Evolutionary conservation across 2,888 invertebrate genomes (phyloP).

Genomic region (Phoronis australis): DNA sequence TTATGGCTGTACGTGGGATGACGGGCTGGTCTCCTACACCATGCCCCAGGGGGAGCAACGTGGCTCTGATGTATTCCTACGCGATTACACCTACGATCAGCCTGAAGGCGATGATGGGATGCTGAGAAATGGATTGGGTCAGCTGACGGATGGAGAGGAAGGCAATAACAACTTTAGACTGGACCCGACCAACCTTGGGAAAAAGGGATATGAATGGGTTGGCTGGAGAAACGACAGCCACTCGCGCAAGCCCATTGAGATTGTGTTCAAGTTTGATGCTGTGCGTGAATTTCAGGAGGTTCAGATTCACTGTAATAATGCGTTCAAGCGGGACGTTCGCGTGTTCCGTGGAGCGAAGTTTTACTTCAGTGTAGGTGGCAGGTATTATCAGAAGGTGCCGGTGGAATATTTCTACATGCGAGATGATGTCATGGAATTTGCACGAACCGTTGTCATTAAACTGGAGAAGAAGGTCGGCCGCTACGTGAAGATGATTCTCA

Average conservation of each 20-base stretch:
- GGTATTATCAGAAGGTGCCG: slow-evolving; percentile 71
- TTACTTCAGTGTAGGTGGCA: slow-evolving; percentile 71
- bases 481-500: slow-evolving; percentile 70
- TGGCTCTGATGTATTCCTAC: slow-evolving; percentile 73
- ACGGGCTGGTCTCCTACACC: slow-evolving; percentile 77
- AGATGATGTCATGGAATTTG: slow-evolving; percentile 73
- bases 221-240: slow-evolving; percentile 73
- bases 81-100: slow-evolving; percentile 81
- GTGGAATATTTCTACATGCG: slow-evolving; percentile 63
- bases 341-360: slow-evolving; percentile 76
- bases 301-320: slow-evolving; percentile 78
- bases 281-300: slow-evolving; percentile 80
- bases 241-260: slow-evolving; percentile 64
- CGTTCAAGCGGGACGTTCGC: slow-evolving; percentile 77
- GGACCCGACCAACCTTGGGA: slow-evolving; percentile 61
- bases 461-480: slow-evolving; percentile 75
- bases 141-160: slow-evolving; percentile 72
- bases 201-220: slow-evolving; percentile 76
- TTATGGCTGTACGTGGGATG: slow-evolving; percentile 81
- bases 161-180: slow-evolving; percentile 71
- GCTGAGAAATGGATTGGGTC: slow-evolving; percentile 74
- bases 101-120: slow-evolving; percentile 56
- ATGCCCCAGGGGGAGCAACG: slow-evolving; percentile 83
- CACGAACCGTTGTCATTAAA: slow-evolving; percentile 75
- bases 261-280: slow-evolving; percentile 81